These are phyloP conservation scores for Thyatira batis DNA, from an alignment of 2,888 invertebrate species.

Conservation along the genomic window DNA sequence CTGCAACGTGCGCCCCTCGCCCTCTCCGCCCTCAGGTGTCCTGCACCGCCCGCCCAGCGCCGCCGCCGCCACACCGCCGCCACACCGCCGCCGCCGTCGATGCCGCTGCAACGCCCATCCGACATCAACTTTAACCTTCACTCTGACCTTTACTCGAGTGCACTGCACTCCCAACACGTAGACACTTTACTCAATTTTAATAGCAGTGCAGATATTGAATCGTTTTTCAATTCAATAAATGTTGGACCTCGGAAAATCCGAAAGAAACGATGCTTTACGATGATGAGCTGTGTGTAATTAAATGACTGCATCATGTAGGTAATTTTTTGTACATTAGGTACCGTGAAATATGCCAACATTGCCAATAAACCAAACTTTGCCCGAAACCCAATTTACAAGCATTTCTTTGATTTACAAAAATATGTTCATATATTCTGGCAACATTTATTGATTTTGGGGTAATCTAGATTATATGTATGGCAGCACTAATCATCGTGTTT, in stretches of 20 bases:
- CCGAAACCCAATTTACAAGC: too few relatives aligned
- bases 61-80: constrained; percentile 43
- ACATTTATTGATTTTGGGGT: too few relatives aligned
- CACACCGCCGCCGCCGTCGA: constrained; percentile 35
- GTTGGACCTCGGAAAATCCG: neutral
- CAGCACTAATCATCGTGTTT: too few relatives aligned
- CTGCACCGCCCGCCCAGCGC: constrained; percentile 60
- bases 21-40: constrained; percentile 53
- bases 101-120: constrained; percentile 64
- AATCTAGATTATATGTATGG: too few relatives aligned
- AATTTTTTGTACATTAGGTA: too few relatives aligned
- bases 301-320: too few relatives aligned
- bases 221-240: neutral
- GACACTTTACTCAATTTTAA: constrained; percentile 27
- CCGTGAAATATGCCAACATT: too few relatives aligned
- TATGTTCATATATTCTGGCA: too few relatives aligned
- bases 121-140: constrained; percentile 79
- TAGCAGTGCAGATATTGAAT: constrained; percentile 4
- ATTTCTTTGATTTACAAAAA: too few relatives aligned
- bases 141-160: constrained; percentile 75
- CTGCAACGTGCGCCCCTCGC: constrained; percentile 69
- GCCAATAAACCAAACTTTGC: too few relatives aligned
- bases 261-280: too few relatives aligned
- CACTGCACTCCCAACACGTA: constrained; percentile 59
- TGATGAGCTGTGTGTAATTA: too few relatives aligned